Conservation (phyloP, 1,140 invertebrate genomes). For the Drosophila sp. region DNA sequence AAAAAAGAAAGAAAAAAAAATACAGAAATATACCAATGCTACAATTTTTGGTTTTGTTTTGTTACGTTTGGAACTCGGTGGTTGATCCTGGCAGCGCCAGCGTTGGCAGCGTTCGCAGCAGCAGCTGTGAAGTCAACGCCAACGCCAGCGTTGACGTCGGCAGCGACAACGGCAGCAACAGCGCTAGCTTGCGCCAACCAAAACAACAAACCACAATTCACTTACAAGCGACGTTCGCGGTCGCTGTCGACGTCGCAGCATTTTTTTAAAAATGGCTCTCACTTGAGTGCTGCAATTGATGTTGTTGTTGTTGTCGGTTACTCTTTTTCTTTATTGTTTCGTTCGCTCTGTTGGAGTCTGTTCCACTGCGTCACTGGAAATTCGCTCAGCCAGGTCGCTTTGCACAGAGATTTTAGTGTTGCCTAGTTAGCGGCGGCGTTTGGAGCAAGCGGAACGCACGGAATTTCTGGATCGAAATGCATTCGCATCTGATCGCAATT, state of each 20-base stretch:
- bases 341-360: conserved; percentile 18
- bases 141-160: conserved; percentile 11
- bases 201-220: conserved; percentile 84
- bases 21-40: too few relatives aligned
- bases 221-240: conserved; percentile 68
- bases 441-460: conserved; percentile 41
- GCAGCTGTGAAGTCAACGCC: conserved; percentile 6
- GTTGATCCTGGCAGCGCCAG: conserved; percentile 53
- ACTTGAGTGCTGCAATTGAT: conserved; percentile 22
- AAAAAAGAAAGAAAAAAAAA: too few relatives aligned
- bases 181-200: conserved; percentile 68
- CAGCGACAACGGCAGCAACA: conserved; percentile 23
- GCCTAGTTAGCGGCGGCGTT: conserved; percentile 53
- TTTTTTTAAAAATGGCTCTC: conserved; percentile 39
- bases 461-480: conserved; percentile 1
- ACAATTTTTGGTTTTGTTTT: conserved; percentile 35
- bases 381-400: conserved; percentile 23
- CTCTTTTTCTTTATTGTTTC: conserved; percentile 5
- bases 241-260: conserved; percentile 23
- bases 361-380: conserved; percentile 55
- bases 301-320: neutral
- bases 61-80: conserved; percentile 32
- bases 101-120: conserved; percentile 2
- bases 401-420: conserved; percentile 52
- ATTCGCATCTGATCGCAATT: conserved; percentile 7